These are phyloP conservation scores for Esox niger DNA, from an alignment of 2,113 vertebrate genomes.

Conservation along the genomic window DNA sequence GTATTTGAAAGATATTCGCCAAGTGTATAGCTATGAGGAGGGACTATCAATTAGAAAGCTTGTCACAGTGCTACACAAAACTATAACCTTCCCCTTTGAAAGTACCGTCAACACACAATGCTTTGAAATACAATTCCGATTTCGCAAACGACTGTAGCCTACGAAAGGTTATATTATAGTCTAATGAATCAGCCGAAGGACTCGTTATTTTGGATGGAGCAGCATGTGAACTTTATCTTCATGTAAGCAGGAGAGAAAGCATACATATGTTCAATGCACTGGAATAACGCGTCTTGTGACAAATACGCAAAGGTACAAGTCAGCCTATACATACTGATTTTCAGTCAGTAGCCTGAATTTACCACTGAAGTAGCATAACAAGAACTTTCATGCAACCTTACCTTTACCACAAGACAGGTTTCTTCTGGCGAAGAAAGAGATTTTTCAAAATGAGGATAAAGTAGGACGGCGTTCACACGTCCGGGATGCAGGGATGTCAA, in stretches of 20 bases:
- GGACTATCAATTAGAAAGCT: too few relatives aligned
- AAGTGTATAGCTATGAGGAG: too few relatives aligned
- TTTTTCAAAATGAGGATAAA: not conserved
- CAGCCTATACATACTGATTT: not conserved
- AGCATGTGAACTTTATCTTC: not conserved
- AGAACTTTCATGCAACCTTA: constrained; percentile 46
- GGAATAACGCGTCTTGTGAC: not conserved
- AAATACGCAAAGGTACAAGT: not conserved
- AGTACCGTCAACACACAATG: too few relatives aligned
- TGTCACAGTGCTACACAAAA: too few relatives aligned
- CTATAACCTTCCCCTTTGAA: too few relatives aligned
- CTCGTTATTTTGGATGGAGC: not conserved
- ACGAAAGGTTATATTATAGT: too few relatives aligned
- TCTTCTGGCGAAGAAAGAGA: not conserved
- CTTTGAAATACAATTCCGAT: too few relatives aligned
- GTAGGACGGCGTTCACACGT: not conserved
- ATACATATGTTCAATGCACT: not conserved
- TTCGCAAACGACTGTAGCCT: too few relatives aligned
- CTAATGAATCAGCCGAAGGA: too few relatives aligned
- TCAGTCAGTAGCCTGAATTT: not conserved
- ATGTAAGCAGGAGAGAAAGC: not conserved
- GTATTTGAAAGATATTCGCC: too few relatives aligned
- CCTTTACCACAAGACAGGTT: constrained; percentile 29
- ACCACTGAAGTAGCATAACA: constrained; percentile 2
- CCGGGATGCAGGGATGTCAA: not conserved